A percentile compares a stretch with the other conserved stretches of the same genome.
These are phyloP conservation scores for Urocitellus parryii DNA, from an alignment of 2,113 vertebrate genomes.

Conservation along the genomic window DNA sequence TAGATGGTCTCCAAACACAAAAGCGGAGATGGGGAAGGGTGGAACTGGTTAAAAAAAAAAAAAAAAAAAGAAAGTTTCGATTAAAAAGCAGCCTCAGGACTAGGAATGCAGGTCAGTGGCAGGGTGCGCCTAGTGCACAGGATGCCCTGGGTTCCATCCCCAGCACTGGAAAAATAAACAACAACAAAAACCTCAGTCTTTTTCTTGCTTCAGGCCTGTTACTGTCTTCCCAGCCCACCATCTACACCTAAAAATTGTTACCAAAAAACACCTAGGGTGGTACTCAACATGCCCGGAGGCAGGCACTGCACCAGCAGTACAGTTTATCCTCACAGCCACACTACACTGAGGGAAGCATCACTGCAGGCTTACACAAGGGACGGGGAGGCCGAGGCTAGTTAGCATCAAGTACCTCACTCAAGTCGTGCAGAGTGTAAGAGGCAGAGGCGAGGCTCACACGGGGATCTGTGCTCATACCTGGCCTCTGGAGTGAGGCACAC, in stretches of 20 bases:
- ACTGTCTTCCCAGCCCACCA: background rate
- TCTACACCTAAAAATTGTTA: background rate
- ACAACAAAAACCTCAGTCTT: background rate
- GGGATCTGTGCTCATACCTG: background rate
- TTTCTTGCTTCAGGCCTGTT: background rate
- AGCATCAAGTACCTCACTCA: background rate
- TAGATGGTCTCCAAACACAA: background rate
- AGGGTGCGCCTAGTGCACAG: background rate
- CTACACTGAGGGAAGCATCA: background rate
- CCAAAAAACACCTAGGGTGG: background rate
- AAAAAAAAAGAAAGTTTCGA: background rate
- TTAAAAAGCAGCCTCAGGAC: background rate
- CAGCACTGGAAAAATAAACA: background rate
- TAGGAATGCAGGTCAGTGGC: background rate
- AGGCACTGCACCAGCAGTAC: background rate
- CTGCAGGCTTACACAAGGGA: rapidly evolving
- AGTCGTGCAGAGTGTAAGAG: background rate
- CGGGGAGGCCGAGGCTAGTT: background rate
- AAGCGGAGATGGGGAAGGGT: background rate
- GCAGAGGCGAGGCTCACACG: background rate
- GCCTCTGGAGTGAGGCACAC: rapidly evolving
- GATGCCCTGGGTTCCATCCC: background rate
- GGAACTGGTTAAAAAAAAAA: too few species aligned
- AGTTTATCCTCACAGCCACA: background rate
- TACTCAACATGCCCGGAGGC: background rate